A percentile compares a stretch with the other conserved stretches of the same genome.
These are phyloP conservation scores for Lepidurus apus DNA, from an alignment of 1,140 invertebrate genomes.

Conservation along the genomic window DNA sequence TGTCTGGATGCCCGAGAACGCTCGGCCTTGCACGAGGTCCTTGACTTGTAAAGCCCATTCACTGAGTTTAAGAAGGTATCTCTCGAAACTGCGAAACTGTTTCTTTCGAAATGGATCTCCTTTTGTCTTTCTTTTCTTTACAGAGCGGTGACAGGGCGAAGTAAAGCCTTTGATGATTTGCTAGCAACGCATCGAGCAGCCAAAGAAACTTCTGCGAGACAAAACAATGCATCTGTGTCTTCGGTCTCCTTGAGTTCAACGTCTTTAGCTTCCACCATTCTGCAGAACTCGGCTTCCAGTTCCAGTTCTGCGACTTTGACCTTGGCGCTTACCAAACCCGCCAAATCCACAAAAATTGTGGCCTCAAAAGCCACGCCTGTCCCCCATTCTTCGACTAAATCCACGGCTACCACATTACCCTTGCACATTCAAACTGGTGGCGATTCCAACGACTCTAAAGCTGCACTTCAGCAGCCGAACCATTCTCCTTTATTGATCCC, in stretches of 20 bases:
- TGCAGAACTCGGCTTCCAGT: background rate
- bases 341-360: background rate
- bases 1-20: conserved; percentile 58
- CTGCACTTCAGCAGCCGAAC: background rate
- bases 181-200: conserved; percentile 67
- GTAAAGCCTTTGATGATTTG: conserved; percentile 71
- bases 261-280: background rate
- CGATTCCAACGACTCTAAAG: background rate
- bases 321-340: background rate
- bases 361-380: background rate
- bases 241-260: background rate
- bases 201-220: conserved; percentile 46
- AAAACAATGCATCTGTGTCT: conserved; percentile 7
- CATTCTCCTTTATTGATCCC: background rate
- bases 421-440: background rate
- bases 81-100: background rate
- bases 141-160: conserved; percentile 63
- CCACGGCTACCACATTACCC: background rate
- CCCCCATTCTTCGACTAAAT: background rate
- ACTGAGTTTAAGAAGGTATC: conserved; percentile 51
- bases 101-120: background rate
- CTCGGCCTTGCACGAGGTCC: conserved; percentile 67
- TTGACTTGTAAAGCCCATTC: conserved; percentile 79
- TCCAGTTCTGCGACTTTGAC: background rate
- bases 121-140: conserved; percentile 41